Percentiles rank a stretch among this genome's conserved stretches.
Conservation (phyloP, 2,888 invertebrate species). For the Ramazzottius varieornatus region DNA sequence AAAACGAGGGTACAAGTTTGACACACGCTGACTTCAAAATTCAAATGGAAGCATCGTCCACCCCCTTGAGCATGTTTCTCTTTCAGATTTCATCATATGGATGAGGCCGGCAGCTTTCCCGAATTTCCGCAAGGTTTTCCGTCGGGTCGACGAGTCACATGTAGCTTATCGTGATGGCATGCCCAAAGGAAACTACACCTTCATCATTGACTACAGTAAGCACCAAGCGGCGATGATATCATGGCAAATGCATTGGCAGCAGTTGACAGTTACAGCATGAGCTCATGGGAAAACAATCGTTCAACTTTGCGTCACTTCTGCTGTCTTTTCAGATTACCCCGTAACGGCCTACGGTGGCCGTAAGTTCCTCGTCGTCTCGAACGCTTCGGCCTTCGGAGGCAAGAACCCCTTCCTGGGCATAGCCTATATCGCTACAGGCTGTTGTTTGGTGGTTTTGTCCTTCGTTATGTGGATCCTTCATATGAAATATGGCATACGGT, state of each 20-base stretch:
- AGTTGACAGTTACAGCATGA: too few species aligned
- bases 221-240: too few species aligned
- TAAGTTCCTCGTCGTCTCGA: not conserved
- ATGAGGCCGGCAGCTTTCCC: not conserved
- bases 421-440: not conserved
- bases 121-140: not conserved
- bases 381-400: not conserved
- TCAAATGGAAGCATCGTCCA: too few species aligned
- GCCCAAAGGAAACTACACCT: not conserved
- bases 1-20: not conserved
- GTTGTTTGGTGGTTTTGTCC: not conserved
- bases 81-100: slow-evolving; percentile 1
- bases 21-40: not conserved
- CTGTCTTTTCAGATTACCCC: not conserved
- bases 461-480: not conserved
- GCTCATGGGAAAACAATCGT: too few species aligned
- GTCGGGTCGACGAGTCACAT: not conserved
- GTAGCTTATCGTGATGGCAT: not conserved
- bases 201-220: not conserved
- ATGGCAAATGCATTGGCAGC: too few species aligned
- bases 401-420: not conserved
- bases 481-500: not conserved
- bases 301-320: not conserved
- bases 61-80: not conserved
- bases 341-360: not conserved